Conservation (phyloP, 2,113 vertebrate genomes). For the Maccullochella peelii region DNA sequence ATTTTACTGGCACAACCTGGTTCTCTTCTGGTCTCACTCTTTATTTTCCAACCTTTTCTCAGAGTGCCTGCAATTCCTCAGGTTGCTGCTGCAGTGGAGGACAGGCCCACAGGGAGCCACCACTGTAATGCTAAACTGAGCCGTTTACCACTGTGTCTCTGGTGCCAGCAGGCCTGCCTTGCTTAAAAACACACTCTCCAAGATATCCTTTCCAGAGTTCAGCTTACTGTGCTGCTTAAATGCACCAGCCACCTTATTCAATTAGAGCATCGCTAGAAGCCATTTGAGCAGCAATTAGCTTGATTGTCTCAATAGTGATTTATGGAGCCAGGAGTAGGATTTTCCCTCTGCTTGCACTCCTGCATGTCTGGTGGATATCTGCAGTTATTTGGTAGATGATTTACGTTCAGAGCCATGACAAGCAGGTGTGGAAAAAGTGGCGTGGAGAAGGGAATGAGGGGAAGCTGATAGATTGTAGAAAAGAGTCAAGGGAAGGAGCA, state of each 20-base stretch:
- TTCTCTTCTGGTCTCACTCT: slow-evolving; percentile 79
- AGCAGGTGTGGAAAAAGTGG: slow-evolving; percentile 73
- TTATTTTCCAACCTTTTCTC: slow-evolving; percentile 72
- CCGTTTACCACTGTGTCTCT: slow-evolving; percentile 65
- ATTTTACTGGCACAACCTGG: slow-evolving; percentile 79
- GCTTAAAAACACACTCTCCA: slow-evolving; percentile 53
- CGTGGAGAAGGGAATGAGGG: slow-evolving; percentile 24
- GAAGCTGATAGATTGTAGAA: slow-evolving; percentile 30
- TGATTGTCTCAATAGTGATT: slow-evolving; percentile 78
- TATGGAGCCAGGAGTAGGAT: slow-evolving; percentile 50
- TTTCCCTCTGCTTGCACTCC: slow-evolving; percentile 53
- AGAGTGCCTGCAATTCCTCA: slow-evolving; percentile 79
- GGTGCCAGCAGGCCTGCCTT: slow-evolving; percentile 70
- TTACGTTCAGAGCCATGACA: slow-evolving; percentile 61
- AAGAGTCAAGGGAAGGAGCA: slow-evolving; percentile 38
- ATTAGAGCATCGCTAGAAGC: slow-evolving; percentile 70
- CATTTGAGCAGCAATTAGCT: slow-evolving; percentile 70
- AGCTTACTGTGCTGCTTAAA: slow-evolving; percentile 52
- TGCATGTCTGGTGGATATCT: slow-evolving; percentile 66
- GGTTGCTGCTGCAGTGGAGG: slow-evolving; percentile 69
- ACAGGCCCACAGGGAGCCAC: slow-evolving; percentile 76
- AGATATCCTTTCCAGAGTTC: slow-evolving; percentile 70
- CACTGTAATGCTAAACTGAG: slow-evolving; percentile 79
- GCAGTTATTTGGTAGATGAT: slow-evolving; percentile 66
- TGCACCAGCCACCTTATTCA: slow-evolving; percentile 69